Conservation (phyloP, 2,797 vertebrate species). For the Florisuga fusca region DNA sequence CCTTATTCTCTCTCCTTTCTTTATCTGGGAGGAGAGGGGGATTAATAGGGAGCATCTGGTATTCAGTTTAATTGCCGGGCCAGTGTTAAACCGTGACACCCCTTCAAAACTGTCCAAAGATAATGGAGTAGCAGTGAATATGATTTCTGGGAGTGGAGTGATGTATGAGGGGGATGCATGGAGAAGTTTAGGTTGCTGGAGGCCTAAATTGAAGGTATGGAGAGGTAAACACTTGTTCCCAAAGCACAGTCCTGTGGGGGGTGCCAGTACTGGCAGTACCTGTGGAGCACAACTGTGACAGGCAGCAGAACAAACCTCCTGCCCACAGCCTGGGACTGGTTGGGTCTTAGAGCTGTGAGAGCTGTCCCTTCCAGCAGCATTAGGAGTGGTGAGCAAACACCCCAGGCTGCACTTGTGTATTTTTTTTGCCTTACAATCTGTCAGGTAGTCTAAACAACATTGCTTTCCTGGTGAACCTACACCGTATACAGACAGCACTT, state of each 20-base stretch:
- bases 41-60: no score
- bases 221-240: background rate
- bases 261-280: background rate
- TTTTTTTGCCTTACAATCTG: background rate
- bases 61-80: no score
- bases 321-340: background rate
- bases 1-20: no score
- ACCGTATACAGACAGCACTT: background rate
- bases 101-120: background rate
- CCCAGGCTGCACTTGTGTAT: fast-evolving
- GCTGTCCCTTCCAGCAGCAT: background rate
- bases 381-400: background rate
- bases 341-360: background rate
- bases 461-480: background rate
- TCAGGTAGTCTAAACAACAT: background rate
- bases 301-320: background rate
- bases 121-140: background rate
- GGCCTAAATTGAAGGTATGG: background rate
- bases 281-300: background rate
- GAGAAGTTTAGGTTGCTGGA: background rate
- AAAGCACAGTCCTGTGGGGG: background rate
- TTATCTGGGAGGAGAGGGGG: no score
- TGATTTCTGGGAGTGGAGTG: background rate
- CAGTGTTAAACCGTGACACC: no score
- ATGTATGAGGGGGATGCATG: background rate